A percentile compares a stretch with the other conserved stretches of the same genome.
phyloP scores from a whole-genome alignment of 2,797 vertebrate species.

The Perodicticus potto region DNA sequence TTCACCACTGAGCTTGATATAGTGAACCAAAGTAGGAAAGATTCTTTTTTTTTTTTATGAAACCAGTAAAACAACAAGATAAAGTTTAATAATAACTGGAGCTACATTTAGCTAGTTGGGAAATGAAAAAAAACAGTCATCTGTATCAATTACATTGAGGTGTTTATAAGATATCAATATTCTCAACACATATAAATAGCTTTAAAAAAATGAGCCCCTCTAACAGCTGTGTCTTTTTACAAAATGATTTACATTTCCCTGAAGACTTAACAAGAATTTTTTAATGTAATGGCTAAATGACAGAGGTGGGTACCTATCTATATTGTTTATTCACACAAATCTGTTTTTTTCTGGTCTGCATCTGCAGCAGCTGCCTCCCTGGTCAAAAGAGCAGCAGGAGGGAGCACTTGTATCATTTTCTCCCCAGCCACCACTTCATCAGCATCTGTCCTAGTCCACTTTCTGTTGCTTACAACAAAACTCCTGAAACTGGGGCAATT shows the following conservation, averaged over 20 bases:
- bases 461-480: not conserved
- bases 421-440: not conserved
- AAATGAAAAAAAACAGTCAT: not conserved
- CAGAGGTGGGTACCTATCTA: not conserved
- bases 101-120: not conserved
- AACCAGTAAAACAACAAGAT: not conserved
- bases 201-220: not conserved
- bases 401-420: no score
- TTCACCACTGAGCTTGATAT: not conserved
- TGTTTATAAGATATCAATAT: not conserved
- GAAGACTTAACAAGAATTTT: not conserved
- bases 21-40: not conserved
- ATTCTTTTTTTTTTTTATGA: not conserved
- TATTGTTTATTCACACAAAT: not conserved
- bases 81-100: not conserved
- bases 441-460: not conserved
- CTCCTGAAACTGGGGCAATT: not conserved
- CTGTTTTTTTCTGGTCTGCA: not conserved
- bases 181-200: not conserved
- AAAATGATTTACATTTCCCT: not conserved
- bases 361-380: not conserved
- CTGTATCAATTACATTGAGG: not conserved
- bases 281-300: not conserved
- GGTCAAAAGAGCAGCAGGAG: not conserved
- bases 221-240: not conserved